Percentiles rank a stretch among this genome's conserved stretches.
Evolutionary conservation across 2,113 vertebrate genomes (phyloP).

Genomic region (Eleginops maclovinus): DNA sequence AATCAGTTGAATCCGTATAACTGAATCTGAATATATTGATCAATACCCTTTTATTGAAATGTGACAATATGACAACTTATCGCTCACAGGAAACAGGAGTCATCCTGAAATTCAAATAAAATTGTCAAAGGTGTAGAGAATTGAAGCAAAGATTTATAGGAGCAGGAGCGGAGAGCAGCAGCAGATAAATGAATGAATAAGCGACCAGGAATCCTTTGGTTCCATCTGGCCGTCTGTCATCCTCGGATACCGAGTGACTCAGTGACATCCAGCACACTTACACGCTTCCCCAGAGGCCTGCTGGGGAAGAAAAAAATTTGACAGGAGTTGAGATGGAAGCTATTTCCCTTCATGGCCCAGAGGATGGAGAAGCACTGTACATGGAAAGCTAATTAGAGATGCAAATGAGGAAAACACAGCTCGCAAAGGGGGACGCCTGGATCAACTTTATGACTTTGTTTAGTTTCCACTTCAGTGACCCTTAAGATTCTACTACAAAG

Average conservation of each 20-base stretch:
- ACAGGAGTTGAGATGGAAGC: conserved; percentile 13
- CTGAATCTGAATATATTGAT: not conserved
- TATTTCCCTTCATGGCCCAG: conserved; percentile 10
- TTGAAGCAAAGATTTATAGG: not conserved
- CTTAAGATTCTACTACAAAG: too few species aligned
- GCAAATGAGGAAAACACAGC: not conserved
- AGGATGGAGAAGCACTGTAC: not conserved
- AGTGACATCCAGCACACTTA: conserved; percentile 4
- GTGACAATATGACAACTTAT: not conserved
- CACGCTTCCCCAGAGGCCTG: conserved; percentile 21
- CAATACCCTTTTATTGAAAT: not conserved
- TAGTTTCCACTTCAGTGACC: conserved; percentile 17
- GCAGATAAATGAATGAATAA: conserved; percentile 6
- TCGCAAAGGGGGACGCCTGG: not conserved
- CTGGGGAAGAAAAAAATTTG: not conserved
- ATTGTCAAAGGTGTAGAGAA: not conserved
- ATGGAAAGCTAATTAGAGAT: conserved; percentile 11
- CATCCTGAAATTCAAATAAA: not conserved
- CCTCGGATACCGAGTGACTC: conserved; percentile 19
- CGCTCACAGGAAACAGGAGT: not conserved
- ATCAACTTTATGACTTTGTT: conserved; percentile 14
- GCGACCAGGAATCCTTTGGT: not conserved
- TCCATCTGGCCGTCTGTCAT: conserved; percentile 39
- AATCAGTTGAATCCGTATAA: too few species aligned
- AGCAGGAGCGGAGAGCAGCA: not conserved